Percentiles rank a stretch among this genome's conserved stretches.
Evolutionary conservation across 2,888 invertebrate genomes (phyloP).

Genomic region (Tetanocera ferruginea): DNA sequence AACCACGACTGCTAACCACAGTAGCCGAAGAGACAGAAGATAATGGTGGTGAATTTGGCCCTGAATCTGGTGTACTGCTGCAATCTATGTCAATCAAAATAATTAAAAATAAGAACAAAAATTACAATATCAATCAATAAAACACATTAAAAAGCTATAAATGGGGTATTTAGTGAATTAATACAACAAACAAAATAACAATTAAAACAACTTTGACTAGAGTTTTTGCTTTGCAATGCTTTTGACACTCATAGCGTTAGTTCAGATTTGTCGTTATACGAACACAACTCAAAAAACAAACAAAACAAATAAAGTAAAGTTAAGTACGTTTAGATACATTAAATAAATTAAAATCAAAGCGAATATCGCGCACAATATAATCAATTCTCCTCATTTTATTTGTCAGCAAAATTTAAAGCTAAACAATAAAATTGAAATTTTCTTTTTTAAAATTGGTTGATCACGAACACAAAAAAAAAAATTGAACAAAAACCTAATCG

Average conservation of each 20-base stretch:
- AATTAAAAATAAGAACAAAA: neutral
- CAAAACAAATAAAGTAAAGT: slow-evolving; percentile 14
- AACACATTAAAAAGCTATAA: neutral
- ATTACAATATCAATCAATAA: slow-evolving; percentile 35
- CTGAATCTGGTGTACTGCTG: slow-evolving; percentile 79
- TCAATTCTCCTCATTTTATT: neutral
- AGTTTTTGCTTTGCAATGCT: slow-evolving; percentile 35
- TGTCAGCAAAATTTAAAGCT: too few species aligned
- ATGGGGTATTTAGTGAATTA: slow-evolving; percentile 48
- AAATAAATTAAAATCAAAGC: neutral
- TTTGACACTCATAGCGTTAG: slow-evolving; percentile 46
- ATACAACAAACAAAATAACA: slow-evolving; percentile 45
- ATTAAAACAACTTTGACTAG: slow-evolving; percentile 31
- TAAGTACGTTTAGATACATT: neutral
- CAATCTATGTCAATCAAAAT: slow-evolving; percentile 68
- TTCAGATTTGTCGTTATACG: slow-evolving; percentile 18
- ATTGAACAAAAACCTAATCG: neutral
- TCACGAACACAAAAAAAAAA: neutral
- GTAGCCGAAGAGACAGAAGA: slow-evolving; percentile 66
- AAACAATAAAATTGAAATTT: too few species aligned
- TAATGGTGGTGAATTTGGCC: slow-evolving; percentile 82
- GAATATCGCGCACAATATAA: neutral
- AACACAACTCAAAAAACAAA: slow-evolving; percentile 10
- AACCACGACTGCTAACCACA: slow-evolving; percentile 74
- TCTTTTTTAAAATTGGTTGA: neutral